Base-by-base conservation (phyloP, 92 coral and sea anemone species). In the Paragorgia papillata region DNA sequence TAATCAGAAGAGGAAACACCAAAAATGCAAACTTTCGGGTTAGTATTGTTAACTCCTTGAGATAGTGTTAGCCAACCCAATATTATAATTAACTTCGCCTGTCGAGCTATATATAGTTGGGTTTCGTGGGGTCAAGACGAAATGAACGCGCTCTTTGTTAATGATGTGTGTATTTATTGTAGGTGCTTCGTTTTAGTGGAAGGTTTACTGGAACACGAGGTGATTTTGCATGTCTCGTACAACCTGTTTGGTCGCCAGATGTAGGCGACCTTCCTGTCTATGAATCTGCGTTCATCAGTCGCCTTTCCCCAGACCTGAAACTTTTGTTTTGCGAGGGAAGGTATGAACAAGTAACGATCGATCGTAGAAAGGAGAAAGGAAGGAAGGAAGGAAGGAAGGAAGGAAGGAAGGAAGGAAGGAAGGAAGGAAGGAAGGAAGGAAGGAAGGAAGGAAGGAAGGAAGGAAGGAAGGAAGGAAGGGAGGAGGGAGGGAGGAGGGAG, bases 251-350 rank as follows among this genome's bases (percentile, higher is more conserved):
- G 76, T 69, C 76, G 0, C 76, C 76, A 31, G 48, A 49, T 53
- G 21, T 69, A 37, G 76, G 76, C 24, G 97, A 93, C 57, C 90
- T 93, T 0, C 97, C 97, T 0, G 88, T 93, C 14, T 89, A 88
- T 39, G 87, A 96, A 54, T 85, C 91, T 67, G 89, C 87, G 92
- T 93, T 93, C 81, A 96, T 93, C 50, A 93, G 97, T 59, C 90
- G 97, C 19, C 94, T 93, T 2, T 84, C 86, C 68, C 89, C 91
- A 89, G 97, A 93, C 65, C 69, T 93, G 40, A 93, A 87, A 73
- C 91, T 93, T 66, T 90, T 93, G 22, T 93, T 88, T 75, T 93
- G 97, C 54, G 97, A 93, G 70, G 97, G 97, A 84, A 93, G 97
- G 97, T 93, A 56, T 9, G 86, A n/a, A 6, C 13, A 25, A 20